A percentile compares a stretch with the other conserved stretches of the same genome.
Evolutionary conservation across 2,888 invertebrate genomes (phyloP).

Genomic region (Myathropa florea): DNA sequence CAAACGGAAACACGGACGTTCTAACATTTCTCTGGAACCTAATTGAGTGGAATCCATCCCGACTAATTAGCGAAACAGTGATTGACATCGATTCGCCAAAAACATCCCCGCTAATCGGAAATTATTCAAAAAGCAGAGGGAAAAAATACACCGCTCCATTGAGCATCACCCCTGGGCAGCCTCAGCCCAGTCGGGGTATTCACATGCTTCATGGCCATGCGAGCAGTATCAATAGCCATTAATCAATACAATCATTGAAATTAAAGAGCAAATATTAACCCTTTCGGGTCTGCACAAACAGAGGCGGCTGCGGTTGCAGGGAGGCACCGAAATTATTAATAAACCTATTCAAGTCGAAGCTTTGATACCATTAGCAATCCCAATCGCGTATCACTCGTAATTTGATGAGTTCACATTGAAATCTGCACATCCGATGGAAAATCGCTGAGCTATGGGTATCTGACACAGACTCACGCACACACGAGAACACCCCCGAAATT

Average conservation of each 20-base stretch:
- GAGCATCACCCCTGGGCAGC: not conserved
- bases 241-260: slow-evolving; percentile 64
- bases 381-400: slow-evolving; percentile 62
- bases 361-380: slow-evolving; percentile 64
- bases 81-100: not conserved
- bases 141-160: not conserved
- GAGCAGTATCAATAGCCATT: slow-evolving; percentile 51
- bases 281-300: slow-evolving; percentile 25
- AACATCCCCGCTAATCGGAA: not conserved
- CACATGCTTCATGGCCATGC: slow-evolving; percentile 33
- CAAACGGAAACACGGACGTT: not conserved
- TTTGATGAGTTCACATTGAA: slow-evolving; percentile 62
- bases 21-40: not conserved
- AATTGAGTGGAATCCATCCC: not conserved
- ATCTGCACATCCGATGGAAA: slow-evolving; percentile 52
- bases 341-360: slow-evolving; percentile 62
- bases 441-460: slow-evolving; percentile 16
- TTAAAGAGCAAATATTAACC: slow-evolving; percentile 69
- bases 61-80: not conserved
- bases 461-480: not conserved
- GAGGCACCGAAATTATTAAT: slow-evolving; percentile 36
- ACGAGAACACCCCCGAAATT: not conserved
- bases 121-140: not conserved
- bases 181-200: not conserved
- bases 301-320: not conserved